Evolutionary conservation across 2,888 invertebrate genomes (phyloP).

Genomic region (Ceratothoa steindachneri): DNA sequence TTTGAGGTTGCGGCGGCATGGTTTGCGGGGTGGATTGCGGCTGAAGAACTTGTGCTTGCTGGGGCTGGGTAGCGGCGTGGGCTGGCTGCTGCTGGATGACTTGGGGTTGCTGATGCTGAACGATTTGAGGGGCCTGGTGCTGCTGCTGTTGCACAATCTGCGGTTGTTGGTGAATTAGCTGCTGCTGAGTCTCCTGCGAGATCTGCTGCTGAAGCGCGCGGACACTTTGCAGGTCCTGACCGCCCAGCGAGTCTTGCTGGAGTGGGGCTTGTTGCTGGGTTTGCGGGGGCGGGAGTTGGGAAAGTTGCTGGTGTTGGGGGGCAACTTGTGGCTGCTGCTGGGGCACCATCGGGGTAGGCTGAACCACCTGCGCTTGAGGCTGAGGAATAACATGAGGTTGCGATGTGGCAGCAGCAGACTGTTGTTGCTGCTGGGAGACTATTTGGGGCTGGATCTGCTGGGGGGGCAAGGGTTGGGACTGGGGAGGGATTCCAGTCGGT

Average conservation of each 20-base stretch:
- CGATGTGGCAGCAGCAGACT: conserved; percentile 26
- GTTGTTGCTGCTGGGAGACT: conserved; percentile 30
- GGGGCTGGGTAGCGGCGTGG: not conserved
- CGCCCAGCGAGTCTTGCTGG: not conserved
- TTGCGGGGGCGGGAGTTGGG: not conserved
- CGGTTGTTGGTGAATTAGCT: not conserved
- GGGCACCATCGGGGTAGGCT: conserved; percentile 2
- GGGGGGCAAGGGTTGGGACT: not conserved
- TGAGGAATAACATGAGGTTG: conserved; percentile 8
- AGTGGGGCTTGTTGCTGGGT: conserved; percentile 4
- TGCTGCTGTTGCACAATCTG: not conserved
- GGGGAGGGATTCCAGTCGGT: not conserved
- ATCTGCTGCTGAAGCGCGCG: not conserved
- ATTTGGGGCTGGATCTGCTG: conserved; percentile 1
- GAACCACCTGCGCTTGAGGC: not conserved
- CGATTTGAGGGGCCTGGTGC: not conserved
- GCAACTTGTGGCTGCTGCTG: conserved; percentile 17
- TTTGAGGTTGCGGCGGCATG: not conserved
- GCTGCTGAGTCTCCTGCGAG: not conserved
- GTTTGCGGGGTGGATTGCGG: not conserved
- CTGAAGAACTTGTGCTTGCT: not conserved
- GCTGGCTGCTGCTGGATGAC: not conserved
- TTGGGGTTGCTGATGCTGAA: not conserved
- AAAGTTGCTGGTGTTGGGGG: not conserved
- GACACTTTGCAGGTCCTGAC: not conserved